Evolutionary conservation across 1,140 invertebrate genomes (phyloP), one percentile per base, ranked within the genome.

Genomic region (Megathymus violae): DNA sequence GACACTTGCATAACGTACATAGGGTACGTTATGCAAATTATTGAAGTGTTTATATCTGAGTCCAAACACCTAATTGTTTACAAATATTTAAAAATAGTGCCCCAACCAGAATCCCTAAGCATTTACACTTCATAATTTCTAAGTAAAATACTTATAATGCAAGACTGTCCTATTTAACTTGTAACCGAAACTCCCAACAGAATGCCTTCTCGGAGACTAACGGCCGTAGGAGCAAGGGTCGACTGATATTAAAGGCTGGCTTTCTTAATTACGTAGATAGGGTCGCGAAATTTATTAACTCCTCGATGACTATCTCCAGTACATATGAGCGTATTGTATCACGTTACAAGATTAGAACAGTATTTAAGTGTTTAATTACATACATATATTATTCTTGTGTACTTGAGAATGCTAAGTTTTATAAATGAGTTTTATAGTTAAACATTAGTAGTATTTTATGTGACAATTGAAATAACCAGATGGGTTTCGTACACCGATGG

Each of bases 241-340:
- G 59, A 25, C 27, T 22, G 34, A 64, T 64, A 64, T 51, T 62
- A 69, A 69, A 62, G 43, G 50, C 40, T 22, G n/a, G 25, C 56
- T 58, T 60, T 68, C 54, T 68, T 69, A 62, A 69, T 69, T 69
- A 60, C 56, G 56, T 19, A 64, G 66, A 65, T 51, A 40, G 65
- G 48, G 62, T 38, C 48, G 43, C 27, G 56, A 62, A 71, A 71
- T 71, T 71, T 71, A 71, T 65, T 54, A 62, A 31, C 25, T 36
- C 14, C 31, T 36, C 27, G 48, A 64, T 71, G 60, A 15, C 38
- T 51, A 58, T 34, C 62, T 44, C 25, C 47, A 46, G 19, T 52
- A 36, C 16, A 62, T 62, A 59, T 63, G 58, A 71, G 58, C 67
- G 65, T 71, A 71, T 65, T 68, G 63, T 52, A 19, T 43, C 38